Evolutionary conservation across 2,113 vertebrate genomes (phyloP), one percentile per base, ranked within the genome.

Genomic region (Callorhinus ursinus): DNA sequence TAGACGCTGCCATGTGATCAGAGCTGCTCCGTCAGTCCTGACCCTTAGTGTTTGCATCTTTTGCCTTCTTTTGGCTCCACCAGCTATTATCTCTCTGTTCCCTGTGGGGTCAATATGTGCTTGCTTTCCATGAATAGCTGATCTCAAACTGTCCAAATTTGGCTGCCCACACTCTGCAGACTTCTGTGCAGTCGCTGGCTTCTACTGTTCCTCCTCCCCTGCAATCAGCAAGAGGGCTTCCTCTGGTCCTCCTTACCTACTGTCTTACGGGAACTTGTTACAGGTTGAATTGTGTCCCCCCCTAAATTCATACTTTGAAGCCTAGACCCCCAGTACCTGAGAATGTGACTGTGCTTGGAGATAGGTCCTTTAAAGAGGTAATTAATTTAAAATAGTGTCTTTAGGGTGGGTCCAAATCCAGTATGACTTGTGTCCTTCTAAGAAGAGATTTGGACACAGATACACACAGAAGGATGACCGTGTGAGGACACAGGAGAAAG

Each of bases 221-320:
- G 24, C 49, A 11, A 14, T 39, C 5, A 74, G 31, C 65, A 28
- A 28, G 28, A 51, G 10, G 46, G 4, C 22, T 24, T 74, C 67
- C 15, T 11, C 16, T 36, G 31, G 1, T 36, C 36, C 18, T 8
- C 55, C 13, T 0, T 39, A 8, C 3, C 24, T 33, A 4, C 2
- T 80, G 16, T 74, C 7, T 33, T 55, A 39, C 16, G 42, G 26
- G 61, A 5, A 28, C 57, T 81, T 22, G 33, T 7, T 36, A 39
- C 19, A 6, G 16, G 5, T 10, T 67, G 51, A 39, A 19, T 11
- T 61, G 24, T 46, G n/a, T 39, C 14, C 22, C n/a, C 14, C 22
- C 22, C 22, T 4, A 18, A 19, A 31, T 61, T 42, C 24, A 26
- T 39, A n/a, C 31, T 4, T 82, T 61, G 55, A 61, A 31, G 7